phyloP scores from a whole-genome alignment of 2,797 vertebrate genomes.

The Arnoldichthys spilopterus region DNA sequence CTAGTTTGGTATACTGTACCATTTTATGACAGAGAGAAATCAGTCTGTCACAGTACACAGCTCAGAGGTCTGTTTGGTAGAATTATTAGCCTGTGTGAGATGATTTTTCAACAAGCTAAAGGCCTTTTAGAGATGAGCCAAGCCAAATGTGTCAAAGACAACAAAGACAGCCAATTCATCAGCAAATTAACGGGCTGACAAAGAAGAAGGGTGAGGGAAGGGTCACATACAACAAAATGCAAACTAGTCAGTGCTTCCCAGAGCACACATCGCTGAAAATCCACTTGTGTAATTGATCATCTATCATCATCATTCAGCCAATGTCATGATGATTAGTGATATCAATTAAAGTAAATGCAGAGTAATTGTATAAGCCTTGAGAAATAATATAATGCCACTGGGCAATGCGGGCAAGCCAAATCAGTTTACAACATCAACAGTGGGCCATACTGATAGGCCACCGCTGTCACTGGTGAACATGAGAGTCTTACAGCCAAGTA shows the following conservation, averaged over 20 bases:
- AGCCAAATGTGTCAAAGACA: slow-evolving; percentile 41
- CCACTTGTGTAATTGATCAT: slow-evolving; percentile 30
- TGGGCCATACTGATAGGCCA: background rate
- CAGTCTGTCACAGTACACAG: slow-evolving; percentile 7
- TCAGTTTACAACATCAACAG: background rate
- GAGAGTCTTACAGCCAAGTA: slow-evolving; percentile 28
- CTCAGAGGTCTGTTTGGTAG: slow-evolving; percentile 29
- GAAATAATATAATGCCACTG: background rate
- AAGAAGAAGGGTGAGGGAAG: slow-evolving; percentile 12
- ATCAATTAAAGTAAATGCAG: slow-evolving; percentile 43
- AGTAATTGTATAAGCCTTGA: slow-evolving; percentile 29
- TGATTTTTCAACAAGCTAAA: slow-evolving; percentile 27
- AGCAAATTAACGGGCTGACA: slow-evolving; percentile 33
- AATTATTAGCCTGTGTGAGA: slow-evolving; percentile 32
- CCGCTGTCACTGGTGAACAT: slow-evolving; percentile 19
- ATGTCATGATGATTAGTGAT: slow-evolving; percentile 20
- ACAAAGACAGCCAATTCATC: slow-evolving; percentile 29
- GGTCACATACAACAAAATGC: slow-evolving; percentile 2
- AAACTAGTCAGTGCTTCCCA: slow-evolving; percentile 21
- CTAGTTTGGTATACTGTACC: slow-evolving; percentile 24
- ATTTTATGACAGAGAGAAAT: slow-evolving; percentile 9
- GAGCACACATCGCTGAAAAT: slow-evolving; percentile 8
- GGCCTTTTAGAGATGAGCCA: slow-evolving; percentile 36
- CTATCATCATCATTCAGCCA: slow-evolving; percentile 22
- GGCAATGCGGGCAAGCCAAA: background rate